Base-by-base conservation (phyloP, 2,113 vertebrate species). In the Callionymus lyra region DNA sequence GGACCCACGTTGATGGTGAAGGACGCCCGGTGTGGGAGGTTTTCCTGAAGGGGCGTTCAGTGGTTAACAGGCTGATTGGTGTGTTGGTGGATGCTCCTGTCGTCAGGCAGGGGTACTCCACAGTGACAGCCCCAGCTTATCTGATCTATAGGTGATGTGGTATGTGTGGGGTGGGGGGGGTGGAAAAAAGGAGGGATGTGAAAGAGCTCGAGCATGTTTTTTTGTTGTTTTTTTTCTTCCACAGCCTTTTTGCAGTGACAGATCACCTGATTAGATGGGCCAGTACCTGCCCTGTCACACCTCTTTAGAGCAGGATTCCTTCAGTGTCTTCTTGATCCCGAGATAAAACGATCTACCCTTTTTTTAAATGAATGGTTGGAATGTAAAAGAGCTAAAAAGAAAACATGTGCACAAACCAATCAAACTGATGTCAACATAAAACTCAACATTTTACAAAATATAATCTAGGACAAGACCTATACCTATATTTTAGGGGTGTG, bases 201-300 rank as follows among this genome's bases (percentile, higher is more conserved):
- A 12, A 41, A 5, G 21, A 42, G 13, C 13, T 27, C 18, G 43
- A 40, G 46, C 46, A 31, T 48, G 56, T 57, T 63, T 67, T 51
- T n/a, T n/a, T n/a, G n/a, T n/a, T n/a, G n/a, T n/a, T n/a, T n/a
- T n/a, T n/a, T n/a, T n/a, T n/a, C n/a, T n/a, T n/a, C n/a, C n/a
- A n/a, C n/a, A n/a, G n/a, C n/a, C n/a, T n/a, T n/a, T n/a, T 63
- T 60, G 59, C 66, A 47, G 38, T 53, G 56, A 21, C 40, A 48
- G 59, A 63, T 67, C 17, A 45, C 14, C 41, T 45, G 56, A 68
- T 61, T 60, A 59, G 52, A 51, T 35, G 44, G 27, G 17, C 41
- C 35, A 38, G 17, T 16, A 12, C 41, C 32, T 19, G 15, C 36
- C 21, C 54, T 10, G 40, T 48, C 47, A 21, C 37, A 40, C 15